Evolutionary conservation across 2,797 vertebrate genomes (phyloP).

Genomic region (Rhinella marina): DNA sequence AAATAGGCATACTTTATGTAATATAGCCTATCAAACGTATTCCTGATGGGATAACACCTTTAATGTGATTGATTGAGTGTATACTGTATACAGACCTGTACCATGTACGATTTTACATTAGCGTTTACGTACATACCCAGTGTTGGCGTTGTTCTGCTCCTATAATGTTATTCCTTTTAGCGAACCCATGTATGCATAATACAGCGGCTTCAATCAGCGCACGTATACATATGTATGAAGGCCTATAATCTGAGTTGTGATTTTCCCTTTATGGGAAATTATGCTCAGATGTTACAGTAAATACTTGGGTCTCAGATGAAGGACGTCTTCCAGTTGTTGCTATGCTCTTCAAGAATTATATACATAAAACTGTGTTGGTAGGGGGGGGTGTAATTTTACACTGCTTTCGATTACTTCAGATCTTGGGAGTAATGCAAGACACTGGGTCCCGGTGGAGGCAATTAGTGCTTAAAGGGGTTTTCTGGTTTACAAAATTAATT

Average conservation of each 20-base stretch:
- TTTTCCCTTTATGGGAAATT: constrained; percentile 3
- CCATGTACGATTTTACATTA: neutral
- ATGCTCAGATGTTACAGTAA: constrained; percentile 18
- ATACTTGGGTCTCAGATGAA: neutral
- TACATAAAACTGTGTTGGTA: neutral
- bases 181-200: neutral
- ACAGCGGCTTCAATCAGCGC: neutral
- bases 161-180: neutral
- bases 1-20: no score
- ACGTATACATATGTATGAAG: constrained; percentile 29
- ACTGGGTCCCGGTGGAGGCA: no score
- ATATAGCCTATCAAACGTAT: no score
- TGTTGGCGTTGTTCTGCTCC: neutral
- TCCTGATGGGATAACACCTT: no score
- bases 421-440: no score
- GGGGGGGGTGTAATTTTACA: no score
- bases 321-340: neutral
- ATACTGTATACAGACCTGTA: neutral
- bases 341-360: neutral
- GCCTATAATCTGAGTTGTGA: neutral
- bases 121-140: neutral
- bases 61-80: no score
- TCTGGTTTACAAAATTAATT: no score
- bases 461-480: no score
- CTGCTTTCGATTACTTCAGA: no score